phyloP scores from a whole-genome alignment of 2,113 vertebrate species.

The Entomyzon cyanotis region DNA sequence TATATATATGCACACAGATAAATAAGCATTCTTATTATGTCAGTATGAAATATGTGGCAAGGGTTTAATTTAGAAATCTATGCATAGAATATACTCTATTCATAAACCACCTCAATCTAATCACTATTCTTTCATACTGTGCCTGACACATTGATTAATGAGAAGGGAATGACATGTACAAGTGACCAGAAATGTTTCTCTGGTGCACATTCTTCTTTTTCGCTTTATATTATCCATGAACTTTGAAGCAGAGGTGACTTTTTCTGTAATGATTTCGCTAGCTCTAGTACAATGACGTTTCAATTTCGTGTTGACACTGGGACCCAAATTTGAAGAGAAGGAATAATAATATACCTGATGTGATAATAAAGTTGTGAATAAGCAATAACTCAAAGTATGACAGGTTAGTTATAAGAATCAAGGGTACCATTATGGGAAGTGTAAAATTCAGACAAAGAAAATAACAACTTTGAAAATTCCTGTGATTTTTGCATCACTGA shows the following conservation, averaged over 20 bases:
- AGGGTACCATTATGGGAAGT: neutral
- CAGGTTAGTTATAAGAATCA: neutral
- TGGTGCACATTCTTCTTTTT: neutral
- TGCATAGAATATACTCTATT: neutral
- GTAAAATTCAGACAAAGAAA: neutral
- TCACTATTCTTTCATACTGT: neutral
- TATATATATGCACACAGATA: neutral
- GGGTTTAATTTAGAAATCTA: neutral
- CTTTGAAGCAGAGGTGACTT: neutral
- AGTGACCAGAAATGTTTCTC: neutral
- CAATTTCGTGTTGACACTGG: neutral
- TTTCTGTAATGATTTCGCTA: neutral
- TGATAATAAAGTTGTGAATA: neutral
- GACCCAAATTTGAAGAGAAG: neutral
- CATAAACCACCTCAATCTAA: neutral
- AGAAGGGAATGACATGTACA: neutral
- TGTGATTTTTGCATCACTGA: neutral
- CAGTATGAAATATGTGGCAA: neutral
- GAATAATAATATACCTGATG: neutral
- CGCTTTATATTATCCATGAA: neutral
- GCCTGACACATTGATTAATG: neutral
- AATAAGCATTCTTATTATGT: neutral
- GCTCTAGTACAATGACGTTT: neutral
- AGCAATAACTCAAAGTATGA: constrained; percentile 11
- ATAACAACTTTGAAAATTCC: neutral